Evolutionary conservation across 2,113 vertebrate species (phyloP).

Genomic region (Hippoglossus stenolepis): DNA sequence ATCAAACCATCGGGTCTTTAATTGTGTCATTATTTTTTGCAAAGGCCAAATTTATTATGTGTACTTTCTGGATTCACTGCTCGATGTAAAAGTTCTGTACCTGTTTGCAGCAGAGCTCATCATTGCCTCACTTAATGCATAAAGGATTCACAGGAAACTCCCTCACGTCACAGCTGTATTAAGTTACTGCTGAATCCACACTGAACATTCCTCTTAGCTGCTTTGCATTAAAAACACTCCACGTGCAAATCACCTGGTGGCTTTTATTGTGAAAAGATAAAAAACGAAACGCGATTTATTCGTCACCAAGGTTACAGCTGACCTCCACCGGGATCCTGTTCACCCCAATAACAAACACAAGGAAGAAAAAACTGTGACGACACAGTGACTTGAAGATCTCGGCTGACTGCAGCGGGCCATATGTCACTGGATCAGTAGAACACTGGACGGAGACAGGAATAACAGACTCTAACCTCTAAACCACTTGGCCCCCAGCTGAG

Average conservation of each 20-base stretch:
- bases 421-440: slow-evolving; percentile 62
- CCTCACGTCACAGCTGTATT: neutral
- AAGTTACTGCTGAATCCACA: neutral
- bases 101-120: no score
- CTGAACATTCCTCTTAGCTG: neutral
- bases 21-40: no score
- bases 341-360: neutral
- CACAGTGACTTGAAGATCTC: slow-evolving; percentile 37
- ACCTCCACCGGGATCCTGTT: neutral
- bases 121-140: no score
- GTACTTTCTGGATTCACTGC: no score
- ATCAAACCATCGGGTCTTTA: no score
- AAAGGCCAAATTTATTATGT: no score
- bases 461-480: slow-evolving; percentile 63
- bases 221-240: neutral
- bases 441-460: slow-evolving; percentile 56
- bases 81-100: no score
- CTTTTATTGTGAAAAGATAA: slow-evolving; percentile 8
- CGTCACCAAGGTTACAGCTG: neutral
- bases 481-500: slow-evolving; percentile 50
- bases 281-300: neutral
- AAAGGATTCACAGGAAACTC: neutral
- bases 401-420: slow-evolving; percentile 40
- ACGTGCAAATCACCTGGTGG: neutral
- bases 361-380: slow-evolving; percentile 12